phyloP scores from a whole-genome alignment of 2,888 invertebrate species.

The Drosophila acutilabella region DNA sequence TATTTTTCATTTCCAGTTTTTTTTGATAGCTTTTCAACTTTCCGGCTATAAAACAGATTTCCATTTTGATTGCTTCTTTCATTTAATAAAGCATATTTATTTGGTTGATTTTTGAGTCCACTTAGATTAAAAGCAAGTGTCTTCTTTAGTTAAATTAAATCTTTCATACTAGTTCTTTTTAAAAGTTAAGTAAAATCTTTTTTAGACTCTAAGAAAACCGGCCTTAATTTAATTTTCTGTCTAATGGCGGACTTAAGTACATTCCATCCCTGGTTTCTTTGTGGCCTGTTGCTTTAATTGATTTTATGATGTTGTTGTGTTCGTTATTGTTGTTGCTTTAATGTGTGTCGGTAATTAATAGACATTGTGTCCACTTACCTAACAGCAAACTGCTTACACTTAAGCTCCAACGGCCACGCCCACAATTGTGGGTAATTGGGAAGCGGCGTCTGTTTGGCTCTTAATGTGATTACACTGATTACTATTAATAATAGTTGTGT shows the following conservation, averaged over 20 bases:
- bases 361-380: slow-evolving; percentile 49
- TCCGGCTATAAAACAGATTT: too few species aligned
- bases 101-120: background rate
- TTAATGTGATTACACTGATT: slow-evolving; percentile 62
- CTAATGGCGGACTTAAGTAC: background rate
- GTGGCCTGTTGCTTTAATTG: slow-evolving; percentile 44
- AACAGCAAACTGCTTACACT: slow-evolving; percentile 31
- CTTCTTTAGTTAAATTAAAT: background rate
- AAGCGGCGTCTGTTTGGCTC: slow-evolving; percentile 21
- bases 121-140: background rate
- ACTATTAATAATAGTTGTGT: slow-evolving; percentile 48
- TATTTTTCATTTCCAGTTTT: too few species aligned
- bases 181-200: background rate
- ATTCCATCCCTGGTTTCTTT: background rate
- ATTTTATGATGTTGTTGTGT: slow-evolving; percentile 19
- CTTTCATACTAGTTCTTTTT: background rate
- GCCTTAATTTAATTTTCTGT: background rate
- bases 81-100: background rate
- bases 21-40: too few species aligned
- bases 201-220: background rate
- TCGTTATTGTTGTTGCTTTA: slow-evolving; percentile 10
- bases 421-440: slow-evolving; percentile 45
- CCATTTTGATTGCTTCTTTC: too few species aligned
- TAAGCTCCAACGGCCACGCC: slow-evolving; percentile 14
- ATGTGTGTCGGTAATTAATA: slow-evolving; percentile 48